Conservation (phyloP, 2,797 vertebrate genomes). For the Corythornis leucogaster region DNA sequence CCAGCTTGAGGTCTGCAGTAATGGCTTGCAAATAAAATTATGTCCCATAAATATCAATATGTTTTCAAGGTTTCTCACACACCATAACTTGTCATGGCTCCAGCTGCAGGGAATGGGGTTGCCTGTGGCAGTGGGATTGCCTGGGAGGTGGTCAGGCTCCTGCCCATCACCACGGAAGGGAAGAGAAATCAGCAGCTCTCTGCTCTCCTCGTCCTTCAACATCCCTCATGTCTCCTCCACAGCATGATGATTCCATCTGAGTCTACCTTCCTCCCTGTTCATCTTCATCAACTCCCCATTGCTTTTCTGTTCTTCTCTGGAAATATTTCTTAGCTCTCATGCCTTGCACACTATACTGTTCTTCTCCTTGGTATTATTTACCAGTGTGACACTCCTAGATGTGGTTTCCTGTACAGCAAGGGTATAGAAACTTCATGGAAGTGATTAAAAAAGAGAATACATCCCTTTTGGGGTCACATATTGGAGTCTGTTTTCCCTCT, state of each 20-base stretch:
- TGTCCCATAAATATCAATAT: neutral
- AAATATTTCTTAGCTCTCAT: neutral
- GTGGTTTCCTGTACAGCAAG: neutral
- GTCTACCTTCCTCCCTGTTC: neutral
- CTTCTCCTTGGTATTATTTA: neutral
- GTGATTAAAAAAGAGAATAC: neutral
- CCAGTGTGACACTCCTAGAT: neutral
- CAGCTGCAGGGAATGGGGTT: neutral
- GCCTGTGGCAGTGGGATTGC: neutral
- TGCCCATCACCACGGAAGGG: too few species aligned
- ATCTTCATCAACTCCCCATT: neutral
- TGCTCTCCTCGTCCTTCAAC: neutral
- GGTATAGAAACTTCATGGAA: neutral
- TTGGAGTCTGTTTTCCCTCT: neutral
- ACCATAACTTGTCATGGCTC: accelerated
- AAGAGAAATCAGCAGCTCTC: neutral
- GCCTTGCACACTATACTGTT: neutral
- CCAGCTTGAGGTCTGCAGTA: neutral
- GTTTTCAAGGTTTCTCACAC: neutral
- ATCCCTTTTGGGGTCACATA: neutral
- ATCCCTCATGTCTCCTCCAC: neutral
- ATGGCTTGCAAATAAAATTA: neutral
- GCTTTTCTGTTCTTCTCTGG: neutral
- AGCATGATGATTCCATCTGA: neutral
- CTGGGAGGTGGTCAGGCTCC: neutral